Evolutionary conservation across 2,797 vertebrate genomes (phyloP), one percentile per base, ranked within the genome.

Genomic region (Diplodus puntazzo): DNA sequence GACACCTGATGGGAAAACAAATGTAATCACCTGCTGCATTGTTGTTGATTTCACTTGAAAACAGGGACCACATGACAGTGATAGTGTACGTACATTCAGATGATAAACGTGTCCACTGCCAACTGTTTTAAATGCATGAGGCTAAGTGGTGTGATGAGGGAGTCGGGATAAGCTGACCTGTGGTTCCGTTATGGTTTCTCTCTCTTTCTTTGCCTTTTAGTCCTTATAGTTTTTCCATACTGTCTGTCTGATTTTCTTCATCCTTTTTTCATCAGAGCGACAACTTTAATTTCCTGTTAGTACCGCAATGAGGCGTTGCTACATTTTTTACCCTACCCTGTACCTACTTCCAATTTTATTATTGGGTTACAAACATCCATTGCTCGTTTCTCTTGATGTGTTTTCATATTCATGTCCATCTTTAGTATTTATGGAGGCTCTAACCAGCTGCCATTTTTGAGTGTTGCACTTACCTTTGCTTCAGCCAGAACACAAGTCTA

Each of bases 1-100:
- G 76, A 85, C 94, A 95, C 62, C 94, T 95, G 67, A 66, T 30
- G 34, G 80, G 55, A 48, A 82, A 79, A 80, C 69, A 81, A n/a
- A 69, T 3, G n/a, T 12, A 27, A 30, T 18, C 5, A 70, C n/a
- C 34, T 34, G 9, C 34, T 34, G 3, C 9, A 23, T 16, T n/a
- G 12, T 48, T 52, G 21, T 11, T 21, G 23, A 53, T 46, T 0
- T 43, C 25, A 20, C 11, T 42, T 18, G 8, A 69, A 52, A 45
- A 65, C 60, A 46, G 3, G 23, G 10, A 71, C 11, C 11, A 45
- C 55, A 25, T n/a, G 13, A 61, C 8, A 11, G 11, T 13, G 45
- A 52, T 23, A n/a, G 34, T 72, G 39, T 25, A 20, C 10, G 17
- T 18, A 7, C 11, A 45, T 46, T 3, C 13, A 49, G 25, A 30